phyloP scores from a whole-genome alignment of 2,797 vertebrate genomes.

The Emydoidea blandingii region DNA sequence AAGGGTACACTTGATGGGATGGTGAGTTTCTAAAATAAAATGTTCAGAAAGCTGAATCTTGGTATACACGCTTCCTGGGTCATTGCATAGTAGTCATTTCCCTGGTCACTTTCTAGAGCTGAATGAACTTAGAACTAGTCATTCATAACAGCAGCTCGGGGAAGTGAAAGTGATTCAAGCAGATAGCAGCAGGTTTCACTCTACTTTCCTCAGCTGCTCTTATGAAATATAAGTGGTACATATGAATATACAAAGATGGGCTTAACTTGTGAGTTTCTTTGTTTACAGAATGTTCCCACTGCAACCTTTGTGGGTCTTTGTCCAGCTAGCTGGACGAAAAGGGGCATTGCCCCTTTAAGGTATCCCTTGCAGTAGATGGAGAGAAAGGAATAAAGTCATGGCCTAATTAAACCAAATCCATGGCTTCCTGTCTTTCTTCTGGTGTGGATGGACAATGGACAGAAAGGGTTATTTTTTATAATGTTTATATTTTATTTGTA shows the following conservation, averaged over 20 bases:
- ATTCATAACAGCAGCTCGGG: not conserved
- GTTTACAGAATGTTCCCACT: not conserved
- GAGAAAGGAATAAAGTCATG: not conserved
- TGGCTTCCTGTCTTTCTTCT: not conserved
- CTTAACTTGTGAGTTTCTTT: not conserved
- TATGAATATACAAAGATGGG: not conserved
- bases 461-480: not conserved
- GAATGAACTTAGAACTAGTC: not conserved
- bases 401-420: not conserved
- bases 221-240: not conserved
- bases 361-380: not conserved
- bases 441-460: not conserved
- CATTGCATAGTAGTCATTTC: not conserved
- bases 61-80: not conserved
- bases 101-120: not conserved
- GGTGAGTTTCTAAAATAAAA: not conserved
- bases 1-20: not conserved
- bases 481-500: not conserved
- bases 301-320: not conserved
- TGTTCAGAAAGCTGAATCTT: not conserved
- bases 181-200: not conserved
- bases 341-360: not conserved
- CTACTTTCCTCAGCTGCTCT: not conserved
- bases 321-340: not conserved
- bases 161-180: not conserved